Evolutionary conservation across 2,113 vertebrate genomes (phyloP), one percentile per base, ranked within the genome.

Genomic region (Phaethornis superciliosus): DNA sequence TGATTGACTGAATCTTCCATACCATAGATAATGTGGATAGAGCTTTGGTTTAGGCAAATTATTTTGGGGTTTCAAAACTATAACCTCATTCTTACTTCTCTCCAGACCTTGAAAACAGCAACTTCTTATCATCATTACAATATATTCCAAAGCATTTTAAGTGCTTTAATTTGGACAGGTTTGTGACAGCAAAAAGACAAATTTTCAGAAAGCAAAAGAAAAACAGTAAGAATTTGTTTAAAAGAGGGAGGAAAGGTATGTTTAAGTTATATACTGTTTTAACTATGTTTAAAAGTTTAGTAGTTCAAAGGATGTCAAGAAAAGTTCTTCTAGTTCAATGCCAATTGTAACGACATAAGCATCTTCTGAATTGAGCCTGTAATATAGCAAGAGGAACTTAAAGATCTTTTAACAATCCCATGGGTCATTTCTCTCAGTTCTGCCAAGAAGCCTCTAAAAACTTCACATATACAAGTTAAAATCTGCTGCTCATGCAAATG

Each of bases 101-200:
- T 59, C 12, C 64, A 63, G 33, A 55, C 28, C 18, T 52, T 10
- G 23, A 88, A 69, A 0, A 1, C 0, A 23, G 33, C 0, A 2
- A 46, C 64, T 58, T 64, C 21, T 37, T 44, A 70, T 9, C n/a
- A 67, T 9, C 30, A 8, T 76, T 42, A 54, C 33, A 81, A 60
- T 20, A 40, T 7, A 85, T 69, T 65, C 81, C 12, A 46, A 80
- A 69, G 46, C 5, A 14, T 8, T 80, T 91, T 81, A 30, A 76
- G 32, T 62, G 19, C 24, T 87, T 76, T 47, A 59, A 9, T 21
- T 69, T 20, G 5, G 60, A 33, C 4, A 26, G 14, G 7, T 85
- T 80, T 22, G 16, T 20, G 59, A 65, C 22, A 70, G 63, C 9
- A 81, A 76, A 85, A 74, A 33, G 24, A 75, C 65, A 2, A 78